A percentile compares a stretch with the other conserved stretches of the same genome.
Evolutionary conservation across 2,113 vertebrate species (phyloP).

Genomic region (Solea solea): DNA sequence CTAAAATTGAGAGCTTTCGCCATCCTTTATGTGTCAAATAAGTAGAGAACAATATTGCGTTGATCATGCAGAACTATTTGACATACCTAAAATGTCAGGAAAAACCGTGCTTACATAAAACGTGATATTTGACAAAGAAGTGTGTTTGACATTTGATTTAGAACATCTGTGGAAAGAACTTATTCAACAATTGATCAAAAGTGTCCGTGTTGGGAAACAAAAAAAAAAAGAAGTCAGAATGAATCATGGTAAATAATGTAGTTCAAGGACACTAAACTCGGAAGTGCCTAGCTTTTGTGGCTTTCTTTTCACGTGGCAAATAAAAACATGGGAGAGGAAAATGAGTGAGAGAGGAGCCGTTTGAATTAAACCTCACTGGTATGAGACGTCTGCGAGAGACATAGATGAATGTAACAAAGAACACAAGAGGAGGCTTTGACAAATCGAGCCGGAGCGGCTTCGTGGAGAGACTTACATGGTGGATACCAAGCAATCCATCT

Average conservation of each 20-base stretch:
- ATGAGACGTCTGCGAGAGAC: constrained; percentile 41
- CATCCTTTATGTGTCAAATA: background rate
- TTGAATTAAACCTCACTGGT: constrained; percentile 48
- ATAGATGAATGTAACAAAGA: constrained; percentile 61
- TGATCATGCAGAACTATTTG: background rate
- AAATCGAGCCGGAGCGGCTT: constrained; percentile 67
- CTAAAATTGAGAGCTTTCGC: constrained; percentile 1
- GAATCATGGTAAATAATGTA: constrained; percentile 5
- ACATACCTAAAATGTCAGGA: constrained; percentile 5
- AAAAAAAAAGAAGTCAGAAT: background rate
- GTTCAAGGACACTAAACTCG: constrained; percentile 13
- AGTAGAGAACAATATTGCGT: no score
- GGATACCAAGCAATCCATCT: constrained; percentile 73
- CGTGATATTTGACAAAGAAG: background rate
- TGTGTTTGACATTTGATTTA: constrained; percentile 1
- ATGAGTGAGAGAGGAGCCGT: constrained; percentile 29
- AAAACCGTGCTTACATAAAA: background rate
- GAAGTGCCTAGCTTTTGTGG: constrained; percentile 8
- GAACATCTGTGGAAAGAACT: no score
- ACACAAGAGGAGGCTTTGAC: constrained; percentile 66
- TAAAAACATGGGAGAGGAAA: constrained; percentile 27
- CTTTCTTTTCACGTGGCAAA: constrained; percentile 34
- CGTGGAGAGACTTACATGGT: constrained; percentile 58
- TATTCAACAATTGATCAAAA: background rate
- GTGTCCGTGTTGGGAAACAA: background rate